phyloP scores from a whole-genome alignment of 2,797 vertebrate species.

The Lindbergichthys nudifrons region DNA sequence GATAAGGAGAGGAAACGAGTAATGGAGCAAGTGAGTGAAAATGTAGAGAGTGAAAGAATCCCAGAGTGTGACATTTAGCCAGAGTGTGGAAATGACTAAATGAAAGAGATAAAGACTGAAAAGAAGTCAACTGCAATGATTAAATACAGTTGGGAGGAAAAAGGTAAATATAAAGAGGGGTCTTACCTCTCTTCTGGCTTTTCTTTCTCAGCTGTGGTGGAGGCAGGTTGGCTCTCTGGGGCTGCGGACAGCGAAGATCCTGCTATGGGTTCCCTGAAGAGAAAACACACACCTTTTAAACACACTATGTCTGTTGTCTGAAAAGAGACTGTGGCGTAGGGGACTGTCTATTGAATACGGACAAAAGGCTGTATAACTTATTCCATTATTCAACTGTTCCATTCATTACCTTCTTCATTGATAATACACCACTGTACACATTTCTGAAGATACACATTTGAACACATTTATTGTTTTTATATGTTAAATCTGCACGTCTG shows the following conservation, averaged over 20 bases:
- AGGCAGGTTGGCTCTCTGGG: slow-evolving; percentile 48
- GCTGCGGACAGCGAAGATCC: slow-evolving; percentile 85
- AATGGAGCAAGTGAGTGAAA: slow-evolving; percentile 31
- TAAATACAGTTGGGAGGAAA: slow-evolving; percentile 16
- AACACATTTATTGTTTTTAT: no score
- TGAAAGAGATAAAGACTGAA: slow-evolving; percentile 8
- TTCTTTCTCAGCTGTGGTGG: slow-evolving; percentile 72
- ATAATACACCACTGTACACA: no score
- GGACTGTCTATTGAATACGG: background rate
- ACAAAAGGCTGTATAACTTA: background rate
- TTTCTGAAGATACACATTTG: no score
- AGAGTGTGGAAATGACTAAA: slow-evolving; percentile 22
- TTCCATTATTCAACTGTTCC: no score
- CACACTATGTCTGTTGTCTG: background rate
- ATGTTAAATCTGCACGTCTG: no score
- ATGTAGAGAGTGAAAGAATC: slow-evolving; percentile 23
- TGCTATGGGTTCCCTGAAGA: slow-evolving; percentile 72
- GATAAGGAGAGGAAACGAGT: slow-evolving; percentile 27
- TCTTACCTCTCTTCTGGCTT: slow-evolving; percentile 87
- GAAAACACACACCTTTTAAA: slow-evolving; percentile 5
- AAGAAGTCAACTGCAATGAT: slow-evolving; percentile 3
- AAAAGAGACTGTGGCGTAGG: background rate
- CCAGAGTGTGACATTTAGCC: slow-evolving; percentile 33
- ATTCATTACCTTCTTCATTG: no score
- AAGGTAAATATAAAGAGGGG: background rate